These are phyloP conservation scores for Charanyca ferruginea DNA, from an alignment of 2,888 invertebrate genomes.

Conservation along the genomic window DNA sequence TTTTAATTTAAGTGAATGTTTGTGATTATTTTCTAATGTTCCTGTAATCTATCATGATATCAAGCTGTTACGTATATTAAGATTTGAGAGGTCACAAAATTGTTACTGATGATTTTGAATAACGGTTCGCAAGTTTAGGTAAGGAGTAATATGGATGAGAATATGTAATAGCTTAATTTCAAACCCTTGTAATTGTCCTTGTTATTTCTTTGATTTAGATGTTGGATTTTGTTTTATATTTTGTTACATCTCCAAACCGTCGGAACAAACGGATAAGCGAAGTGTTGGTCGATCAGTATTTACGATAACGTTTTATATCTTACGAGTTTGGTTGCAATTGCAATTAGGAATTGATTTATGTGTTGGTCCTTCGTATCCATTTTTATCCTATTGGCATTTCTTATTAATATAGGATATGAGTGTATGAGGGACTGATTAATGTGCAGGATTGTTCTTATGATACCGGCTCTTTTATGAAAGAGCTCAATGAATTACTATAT, in stretches of 20 bases:
- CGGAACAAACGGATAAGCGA: conserved; percentile 71
- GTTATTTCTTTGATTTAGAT: neutral
- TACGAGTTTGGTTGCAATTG: conserved; percentile 77
- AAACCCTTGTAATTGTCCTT: neutral
- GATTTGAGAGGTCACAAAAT: conserved; percentile 36
- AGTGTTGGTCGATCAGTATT: conserved; percentile 70
- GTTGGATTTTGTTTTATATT: conserved; percentile 18
- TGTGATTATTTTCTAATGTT: conserved; percentile 15
- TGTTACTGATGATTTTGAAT: conserved; percentile 24
- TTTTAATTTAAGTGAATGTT: conserved; percentile 43
- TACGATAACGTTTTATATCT: conserved; percentile 64
- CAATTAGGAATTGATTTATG: conserved; percentile 78
- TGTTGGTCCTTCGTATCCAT: conserved; percentile 81
- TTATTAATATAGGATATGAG: conserved; percentile 56
- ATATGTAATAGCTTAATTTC: conserved; percentile 31
- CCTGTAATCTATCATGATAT: conserved; percentile 15
- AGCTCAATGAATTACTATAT: conserved; percentile 27
- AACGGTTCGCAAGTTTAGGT: conserved; percentile 7
- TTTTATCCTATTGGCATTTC: conserved; percentile 76
- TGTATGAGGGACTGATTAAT: conserved; percentile 11
- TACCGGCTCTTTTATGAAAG: neutral
- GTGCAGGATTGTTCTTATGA: conserved; percentile 4
- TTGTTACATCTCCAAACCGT: conserved; percentile 61
- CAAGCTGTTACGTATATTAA: conserved; percentile 33
- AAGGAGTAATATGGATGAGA: conserved; percentile 8